Evolutionary conservation across 2,113 vertebrate genomes (phyloP).

Genomic region (Ophiodon elongatus): DNA sequence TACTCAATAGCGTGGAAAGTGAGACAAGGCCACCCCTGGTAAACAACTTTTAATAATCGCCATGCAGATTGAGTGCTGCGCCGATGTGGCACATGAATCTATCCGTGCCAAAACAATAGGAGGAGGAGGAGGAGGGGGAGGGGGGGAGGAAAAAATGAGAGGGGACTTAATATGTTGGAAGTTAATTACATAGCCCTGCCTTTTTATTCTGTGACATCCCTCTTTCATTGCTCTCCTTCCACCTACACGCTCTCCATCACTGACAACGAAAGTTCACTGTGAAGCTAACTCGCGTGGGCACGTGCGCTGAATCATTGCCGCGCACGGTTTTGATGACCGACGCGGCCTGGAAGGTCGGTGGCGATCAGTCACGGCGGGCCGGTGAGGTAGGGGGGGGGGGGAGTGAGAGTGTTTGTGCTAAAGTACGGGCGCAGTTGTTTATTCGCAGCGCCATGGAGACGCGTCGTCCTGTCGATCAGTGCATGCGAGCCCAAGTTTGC

Average conservation of each 20-base stretch:
- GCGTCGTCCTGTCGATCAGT: conserved; percentile 18
- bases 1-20: conserved; percentile 64
- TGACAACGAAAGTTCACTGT: conserved; percentile 51
- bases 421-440: not conserved
- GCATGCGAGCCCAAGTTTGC: not conserved
- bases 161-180: conserved; percentile 64
- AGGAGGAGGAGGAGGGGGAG: conserved; percentile 13
- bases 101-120: conserved; percentile 60
- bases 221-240: conserved; percentile 37
- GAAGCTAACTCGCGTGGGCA: conserved; percentile 27
- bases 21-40: conserved; percentile 69
- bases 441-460: not conserved
- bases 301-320: conserved; percentile 25
- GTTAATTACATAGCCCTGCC: conserved; percentile 64
- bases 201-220: conserved; percentile 39
- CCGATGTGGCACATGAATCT: conserved; percentile 59
- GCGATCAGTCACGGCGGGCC: conserved; percentile 67
- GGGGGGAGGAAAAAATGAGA: conserved; percentile 30
- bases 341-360: conserved; percentile 65
- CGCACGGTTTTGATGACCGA: conserved; percentile 66
- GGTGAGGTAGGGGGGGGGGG: conserved; percentile 15
- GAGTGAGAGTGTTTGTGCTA: not conserved
- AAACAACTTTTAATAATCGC: conserved; percentile 81
- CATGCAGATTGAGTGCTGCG: conserved; percentile 75
- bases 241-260: conserved; percentile 53